Percentiles rank a stretch among this genome's conserved stretches.
These are phyloP conservation scores for Acanthisitta chloris DNA, from an alignment of 2,113 vertebrate species.

Conservation along the genomic window DNA sequence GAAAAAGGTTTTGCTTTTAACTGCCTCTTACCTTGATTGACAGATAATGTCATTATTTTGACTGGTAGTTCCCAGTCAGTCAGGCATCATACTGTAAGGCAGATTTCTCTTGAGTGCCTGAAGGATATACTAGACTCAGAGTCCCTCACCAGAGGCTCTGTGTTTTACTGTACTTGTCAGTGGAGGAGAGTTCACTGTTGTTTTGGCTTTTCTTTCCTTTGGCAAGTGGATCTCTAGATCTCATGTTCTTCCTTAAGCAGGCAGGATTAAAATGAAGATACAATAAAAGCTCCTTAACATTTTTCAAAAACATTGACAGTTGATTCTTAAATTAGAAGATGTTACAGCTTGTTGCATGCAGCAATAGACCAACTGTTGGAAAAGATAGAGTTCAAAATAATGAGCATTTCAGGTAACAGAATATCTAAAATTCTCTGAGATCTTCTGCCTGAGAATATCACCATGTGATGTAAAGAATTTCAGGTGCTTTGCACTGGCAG, in stretches of 20 bases:
- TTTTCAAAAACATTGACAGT: neutral
- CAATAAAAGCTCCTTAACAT: neutral
- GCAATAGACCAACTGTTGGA: neutral
- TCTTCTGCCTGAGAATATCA: neutral
- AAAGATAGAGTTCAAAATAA: neutral
- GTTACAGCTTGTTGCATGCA: neutral
- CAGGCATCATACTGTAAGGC: neutral
- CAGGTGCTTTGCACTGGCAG: neutral
- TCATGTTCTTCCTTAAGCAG: neutral
- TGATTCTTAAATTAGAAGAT: neutral
- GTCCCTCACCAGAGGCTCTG: neutral
- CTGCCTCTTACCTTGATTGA: neutral
- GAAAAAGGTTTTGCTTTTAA: neutral
- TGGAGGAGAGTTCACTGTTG: neutral
- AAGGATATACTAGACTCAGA: neutral
- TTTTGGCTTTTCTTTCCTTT: neutral
- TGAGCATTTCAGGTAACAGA: neutral
- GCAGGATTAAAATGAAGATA: neutral
- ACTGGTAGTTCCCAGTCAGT: neutral
- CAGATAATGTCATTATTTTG: neutral
- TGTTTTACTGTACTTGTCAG: neutral
- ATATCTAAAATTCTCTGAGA: neutral
- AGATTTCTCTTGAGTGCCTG: neutral
- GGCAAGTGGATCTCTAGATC: neutral
- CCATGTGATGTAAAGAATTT: neutral